phyloP scores from a whole-genome alignment of 2,797 vertebrate species.

The Amblyraja radiata region DNA sequence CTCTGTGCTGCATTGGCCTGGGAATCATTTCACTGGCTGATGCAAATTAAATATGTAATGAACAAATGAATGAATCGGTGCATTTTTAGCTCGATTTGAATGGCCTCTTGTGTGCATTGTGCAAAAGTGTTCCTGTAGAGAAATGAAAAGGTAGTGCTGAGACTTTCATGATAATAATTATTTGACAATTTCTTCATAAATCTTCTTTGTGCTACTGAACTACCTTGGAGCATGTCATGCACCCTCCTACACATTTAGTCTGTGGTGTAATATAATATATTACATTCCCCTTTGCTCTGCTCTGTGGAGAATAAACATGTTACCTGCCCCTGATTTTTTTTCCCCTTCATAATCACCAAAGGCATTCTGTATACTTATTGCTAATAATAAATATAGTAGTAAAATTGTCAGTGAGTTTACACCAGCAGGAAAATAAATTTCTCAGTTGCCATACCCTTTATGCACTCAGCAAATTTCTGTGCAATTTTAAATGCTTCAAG shows the following conservation, averaged over 20 bases:
- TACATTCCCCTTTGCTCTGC: constrained; percentile 17
- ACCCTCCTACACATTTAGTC: constrained; percentile 22
- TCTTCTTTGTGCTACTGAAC: constrained; percentile 30
- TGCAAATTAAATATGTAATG: constrained; percentile 23
- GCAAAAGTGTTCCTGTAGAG: neutral
- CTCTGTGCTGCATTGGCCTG: neutral
- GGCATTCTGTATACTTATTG: neutral
- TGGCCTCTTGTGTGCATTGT: constrained; percentile 22
- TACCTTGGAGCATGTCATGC: constrained; percentile 24
- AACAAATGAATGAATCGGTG: constrained; percentile 20
- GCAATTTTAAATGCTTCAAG: constrained; percentile 32
- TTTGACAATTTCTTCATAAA: constrained; percentile 35
- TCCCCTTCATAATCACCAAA: neutral
- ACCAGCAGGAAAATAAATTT: neutral
- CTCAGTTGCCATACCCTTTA: neutral
- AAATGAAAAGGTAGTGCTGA: constrained; percentile 10
- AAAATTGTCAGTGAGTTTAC: neutral
- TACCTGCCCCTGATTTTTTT: constrained; percentile 8
- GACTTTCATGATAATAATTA: constrained; percentile 34
- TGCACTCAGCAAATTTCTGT: constrained; percentile 18
- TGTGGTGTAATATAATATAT: constrained; percentile 17
- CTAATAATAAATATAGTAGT: constrained; percentile 19
- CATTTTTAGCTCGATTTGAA: neutral
- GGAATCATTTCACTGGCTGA: neutral
- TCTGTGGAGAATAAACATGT: constrained; percentile 13